Percentiles rank a stretch among this genome's conserved stretches.
Evolutionary conservation across 2,113 vertebrate genomes (phyloP).

Genomic region (Carassius auratus): DNA sequence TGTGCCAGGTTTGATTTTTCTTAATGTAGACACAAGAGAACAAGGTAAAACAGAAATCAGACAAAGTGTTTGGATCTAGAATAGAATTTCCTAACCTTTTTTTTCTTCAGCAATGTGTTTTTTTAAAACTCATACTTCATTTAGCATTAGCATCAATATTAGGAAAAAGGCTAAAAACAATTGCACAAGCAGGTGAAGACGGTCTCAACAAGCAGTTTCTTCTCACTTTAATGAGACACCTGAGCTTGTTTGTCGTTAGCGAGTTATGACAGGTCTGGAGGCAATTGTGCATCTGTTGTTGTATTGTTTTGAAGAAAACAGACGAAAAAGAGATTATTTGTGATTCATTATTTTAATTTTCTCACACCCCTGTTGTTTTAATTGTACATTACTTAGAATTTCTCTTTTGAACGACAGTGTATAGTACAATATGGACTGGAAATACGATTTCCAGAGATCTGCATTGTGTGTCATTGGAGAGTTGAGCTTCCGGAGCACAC

Average conservation of each 20-base stretch:
- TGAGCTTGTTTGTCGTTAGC: not conserved
- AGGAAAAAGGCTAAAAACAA: not conserved
- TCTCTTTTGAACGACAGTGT: not conserved
- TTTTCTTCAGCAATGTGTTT: not conserved
- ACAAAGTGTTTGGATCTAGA: not conserved
- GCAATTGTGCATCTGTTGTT: not conserved
- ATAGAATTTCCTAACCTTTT: not conserved
- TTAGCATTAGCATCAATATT: not conserved
- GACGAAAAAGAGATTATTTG: not conserved
- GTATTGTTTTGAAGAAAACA: not conserved
- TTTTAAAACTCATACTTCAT: not conserved
- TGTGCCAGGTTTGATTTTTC: not conserved
- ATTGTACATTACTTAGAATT: not conserved
- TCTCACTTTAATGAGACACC: not conserved
- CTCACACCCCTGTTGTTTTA: not conserved
- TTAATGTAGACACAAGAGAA: not conserved
- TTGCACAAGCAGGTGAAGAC: not conserved
- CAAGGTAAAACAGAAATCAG: not conserved
- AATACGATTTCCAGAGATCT: not conserved
- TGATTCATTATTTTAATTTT: not conserved
- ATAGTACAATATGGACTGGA: not conserved
- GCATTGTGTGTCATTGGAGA: not conserved
- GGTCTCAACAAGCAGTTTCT: slow-evolving; percentile 1
- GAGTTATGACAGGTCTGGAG: slow-evolving; percentile 5
- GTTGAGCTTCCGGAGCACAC: not conserved